Evolutionary conservation across 92 coral and sea anemone genomes (phyloP), one percentile per base, ranked within the genome.

Genomic region (Zoanthus sansibaricus): DNA sequence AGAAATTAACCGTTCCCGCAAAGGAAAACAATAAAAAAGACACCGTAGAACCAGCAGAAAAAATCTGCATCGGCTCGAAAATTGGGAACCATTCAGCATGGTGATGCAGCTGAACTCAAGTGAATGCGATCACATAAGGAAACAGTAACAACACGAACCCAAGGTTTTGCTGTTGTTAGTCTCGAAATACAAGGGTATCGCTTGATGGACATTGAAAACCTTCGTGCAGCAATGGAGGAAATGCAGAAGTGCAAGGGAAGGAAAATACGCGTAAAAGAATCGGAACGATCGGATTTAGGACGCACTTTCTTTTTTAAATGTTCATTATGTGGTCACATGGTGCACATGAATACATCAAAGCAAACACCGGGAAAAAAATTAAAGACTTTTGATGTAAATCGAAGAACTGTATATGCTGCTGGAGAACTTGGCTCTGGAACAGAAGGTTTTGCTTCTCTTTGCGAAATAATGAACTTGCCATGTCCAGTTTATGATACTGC

Each of bases 401-500:
- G 83, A 58, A 33, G 88, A 61, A 37, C 83, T 0, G 72, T 74
- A 15, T 77, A 74, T 86, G 75, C 88, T 20, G 72, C 80, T 47
- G 82, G 82, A 0, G 83, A 75, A 59, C 47, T 78, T 52, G 84
- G 90, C 3, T 30, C 78, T 1, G 90, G 90, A 8, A 87, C 82
- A 52, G 86, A 87, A 49, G 90, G 66, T n/a, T 84, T 72, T 30
- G 86, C 82, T 54, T 55, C 78, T 7, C 78, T 82, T 5, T 82
- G 91, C 8, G 87, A 88, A 4, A 82, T 88, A n/a, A 72, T 87
- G 80, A 80, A 79, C 71, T 21, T 87, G 52, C 87, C 86, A 6
- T 45, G 78, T 33, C 86, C 75, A 49, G 62, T 79, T 55, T 71
- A 61, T 68, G 62, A 86, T 25, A 25, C 25, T 25, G 25, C 25